These are phyloP conservation scores for Glandiceps talaboti DNA, from an alignment of 53 echinoderm and acorn worm species.

Conservation along the genomic window DNA sequence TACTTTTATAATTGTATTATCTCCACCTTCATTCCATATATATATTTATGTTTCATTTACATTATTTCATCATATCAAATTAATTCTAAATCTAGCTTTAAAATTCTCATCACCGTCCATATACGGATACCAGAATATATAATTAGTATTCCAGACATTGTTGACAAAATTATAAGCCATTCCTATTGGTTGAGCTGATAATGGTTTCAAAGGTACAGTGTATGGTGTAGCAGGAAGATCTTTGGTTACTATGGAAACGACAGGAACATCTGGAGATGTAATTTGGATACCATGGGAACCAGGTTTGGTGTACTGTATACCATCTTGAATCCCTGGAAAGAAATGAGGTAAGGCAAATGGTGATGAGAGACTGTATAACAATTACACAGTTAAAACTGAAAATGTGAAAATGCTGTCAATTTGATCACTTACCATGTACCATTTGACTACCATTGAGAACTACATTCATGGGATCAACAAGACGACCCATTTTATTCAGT, in stretches of 20 bases:
- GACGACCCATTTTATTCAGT: not conserved
- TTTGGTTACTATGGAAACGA: not conserved
- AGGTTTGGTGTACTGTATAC: not conserved
- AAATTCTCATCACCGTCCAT: not conserved
- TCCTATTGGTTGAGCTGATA: not conserved
- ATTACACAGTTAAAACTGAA: not conserved
- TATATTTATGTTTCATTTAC: too few species aligned
- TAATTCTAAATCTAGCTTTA: not conserved
- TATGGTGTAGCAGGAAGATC: not conserved
- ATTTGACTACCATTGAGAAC: not conserved
- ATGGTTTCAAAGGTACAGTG: not conserved
- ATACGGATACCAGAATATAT: not conserved
- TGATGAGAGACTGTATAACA: too few species aligned
- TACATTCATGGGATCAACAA: not conserved
- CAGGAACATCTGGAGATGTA: not conserved
- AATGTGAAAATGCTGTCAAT: not conserved
- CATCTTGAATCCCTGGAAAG: not conserved
- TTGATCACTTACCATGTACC: not conserved
- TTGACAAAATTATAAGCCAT: not conserved
- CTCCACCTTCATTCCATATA: too few species aligned
- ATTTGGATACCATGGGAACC: not conserved
- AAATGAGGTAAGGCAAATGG: too few species aligned
- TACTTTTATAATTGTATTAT: too few species aligned
- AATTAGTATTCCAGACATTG: not conserved
- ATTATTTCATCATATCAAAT: too few species aligned